Conservation (phyloP, 1,140 invertebrate genomes). For the Saccostrea echinata region DNA sequence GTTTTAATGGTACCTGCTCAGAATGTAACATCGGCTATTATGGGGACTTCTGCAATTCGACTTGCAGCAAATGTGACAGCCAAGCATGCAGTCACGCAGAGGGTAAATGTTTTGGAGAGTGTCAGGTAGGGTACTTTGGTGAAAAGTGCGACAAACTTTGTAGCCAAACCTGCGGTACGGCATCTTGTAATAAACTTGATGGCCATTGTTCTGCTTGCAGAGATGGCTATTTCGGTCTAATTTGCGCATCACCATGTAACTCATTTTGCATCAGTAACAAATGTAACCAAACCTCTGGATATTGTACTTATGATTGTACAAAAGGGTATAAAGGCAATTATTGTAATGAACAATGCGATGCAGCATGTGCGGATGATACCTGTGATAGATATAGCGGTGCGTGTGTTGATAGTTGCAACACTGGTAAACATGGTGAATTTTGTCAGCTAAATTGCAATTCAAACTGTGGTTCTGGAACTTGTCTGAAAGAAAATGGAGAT, state of each 20-base stretch:
- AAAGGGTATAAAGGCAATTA: constrained; percentile 48
- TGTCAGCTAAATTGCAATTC: constrained; percentile 48
- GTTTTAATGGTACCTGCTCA: constrained; percentile 43
- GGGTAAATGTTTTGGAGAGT: constrained; percentile 36
- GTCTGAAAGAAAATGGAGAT: constrained; percentile 20
- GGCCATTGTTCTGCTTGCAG: constrained; percentile 24
- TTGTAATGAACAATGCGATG: constrained; percentile 51
- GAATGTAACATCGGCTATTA: constrained; percentile 53
- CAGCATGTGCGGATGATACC: constrained; percentile 40
- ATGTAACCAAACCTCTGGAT: constrained; percentile 28
- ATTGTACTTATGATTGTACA: constrained; percentile 34
- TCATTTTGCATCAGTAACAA: constrained; percentile 5
- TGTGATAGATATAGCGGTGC: constrained; percentile 54
- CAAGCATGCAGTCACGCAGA: constrained; percentile 24
- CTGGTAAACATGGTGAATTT: constrained; percentile 53
- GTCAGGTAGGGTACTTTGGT: constrained; percentile 38
- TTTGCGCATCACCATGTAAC: constrained; percentile 28
- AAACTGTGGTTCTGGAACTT: constrained; percentile 40
- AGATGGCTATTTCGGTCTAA: constrained; percentile 37
- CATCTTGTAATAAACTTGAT: constrained; percentile 13
- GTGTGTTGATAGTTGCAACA: constrained; percentile 56
- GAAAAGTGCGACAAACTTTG: constrained; percentile 39
- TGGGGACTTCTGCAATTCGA: constrained; percentile 43
- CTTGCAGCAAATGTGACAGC: constrained; percentile 46
- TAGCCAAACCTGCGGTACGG: not conserved